Percentiles rank a stretch among this genome's conserved stretches.
These are phyloP conservation scores for Orthosia gothica DNA, from an alignment of 2,888 invertebrate genomes.

Conservation along the genomic window DNA sequence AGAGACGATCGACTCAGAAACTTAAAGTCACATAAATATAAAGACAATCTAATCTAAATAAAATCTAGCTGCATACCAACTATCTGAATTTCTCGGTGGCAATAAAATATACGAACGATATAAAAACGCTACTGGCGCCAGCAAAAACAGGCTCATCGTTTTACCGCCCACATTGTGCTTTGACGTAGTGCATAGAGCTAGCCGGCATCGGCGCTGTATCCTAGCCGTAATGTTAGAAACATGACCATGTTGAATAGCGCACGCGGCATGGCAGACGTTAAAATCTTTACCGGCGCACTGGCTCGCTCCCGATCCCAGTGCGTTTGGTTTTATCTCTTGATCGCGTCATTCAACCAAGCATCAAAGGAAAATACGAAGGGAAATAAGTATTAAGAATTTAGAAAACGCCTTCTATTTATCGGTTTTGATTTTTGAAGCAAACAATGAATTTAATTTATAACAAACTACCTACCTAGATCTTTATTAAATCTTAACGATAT, in stretches of 20 bases:
- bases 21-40: conserved; percentile 14
- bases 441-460: conserved; percentile 57
- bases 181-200: conserved; percentile 25
- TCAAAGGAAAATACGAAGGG: conserved; percentile 87
- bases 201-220: conserved; percentile 16
- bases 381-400: conserved; percentile 83
- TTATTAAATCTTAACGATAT: too few relatives aligned
- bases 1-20: not conserved
- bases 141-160: conserved; percentile 25
- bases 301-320: conserved; percentile 79
- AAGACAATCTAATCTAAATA: conserved; percentile 6
- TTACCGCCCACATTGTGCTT: conserved; percentile 14
- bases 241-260: conserved; percentile 78
- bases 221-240: conserved; percentile 70
- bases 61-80: conserved; percentile 27
- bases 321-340: conserved; percentile 90
- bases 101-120: conserved; percentile 20
- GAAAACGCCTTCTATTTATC: conserved; percentile 83
- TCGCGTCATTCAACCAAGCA: conserved; percentile 89
- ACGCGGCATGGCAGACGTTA: conserved; percentile 69
- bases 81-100: conserved; percentile 5
- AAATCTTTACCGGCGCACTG: conserved; percentile 81
- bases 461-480: too few relatives aligned
- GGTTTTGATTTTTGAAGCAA: conserved; percentile 80
- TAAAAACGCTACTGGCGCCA: conserved; percentile 13